phyloP scores from a whole-genome alignment of 2,888 invertebrate genomes.

The Ophion obscuratus region DNA sequence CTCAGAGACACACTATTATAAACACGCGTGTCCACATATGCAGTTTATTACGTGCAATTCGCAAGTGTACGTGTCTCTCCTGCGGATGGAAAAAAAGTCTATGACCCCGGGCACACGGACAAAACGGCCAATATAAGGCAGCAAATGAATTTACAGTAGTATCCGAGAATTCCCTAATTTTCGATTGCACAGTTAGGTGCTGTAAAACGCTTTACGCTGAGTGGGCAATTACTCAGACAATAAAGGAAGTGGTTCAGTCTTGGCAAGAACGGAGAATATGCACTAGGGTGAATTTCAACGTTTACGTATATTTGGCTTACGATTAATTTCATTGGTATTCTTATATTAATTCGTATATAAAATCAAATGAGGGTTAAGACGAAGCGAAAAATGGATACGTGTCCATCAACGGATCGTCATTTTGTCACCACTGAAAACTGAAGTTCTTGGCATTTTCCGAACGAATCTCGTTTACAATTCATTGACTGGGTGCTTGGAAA shows the following conservation, averaged over 20 bases:
- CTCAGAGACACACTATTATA: constrained; percentile 32
- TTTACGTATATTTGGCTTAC: constrained; percentile 10
- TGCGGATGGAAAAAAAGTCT: constrained; percentile 41
- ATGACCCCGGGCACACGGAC: constrained; percentile 47
- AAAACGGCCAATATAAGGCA: constrained; percentile 59
- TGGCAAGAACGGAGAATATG: background rate
- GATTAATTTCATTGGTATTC: background rate
- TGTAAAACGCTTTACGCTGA: constrained; percentile 62
- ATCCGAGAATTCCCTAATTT: constrained; percentile 55
- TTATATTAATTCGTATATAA: background rate
- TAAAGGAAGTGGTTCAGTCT: constrained; percentile 11
- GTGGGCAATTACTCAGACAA: constrained; percentile 35
- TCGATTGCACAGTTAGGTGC: constrained; percentile 18
- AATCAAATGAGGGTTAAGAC: background rate
- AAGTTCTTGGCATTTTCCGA: too few species aligned
- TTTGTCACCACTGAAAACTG: too few species aligned
- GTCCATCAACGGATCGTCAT: too few species aligned
- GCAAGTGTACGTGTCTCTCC: background rate
- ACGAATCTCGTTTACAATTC: too few species aligned
- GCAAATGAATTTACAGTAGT: constrained; percentile 64
- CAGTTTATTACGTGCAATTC: constrained; percentile 34
- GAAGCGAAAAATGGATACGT: background rate
- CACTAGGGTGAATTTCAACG: constrained; percentile 3
- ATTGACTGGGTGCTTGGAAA: too few species aligned
- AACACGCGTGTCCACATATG: constrained; percentile 7